These are phyloP conservation scores for Elgaria multicarinata DNA, from an alignment of 2,113 vertebrate species.

Conservation along the genomic window DNA sequence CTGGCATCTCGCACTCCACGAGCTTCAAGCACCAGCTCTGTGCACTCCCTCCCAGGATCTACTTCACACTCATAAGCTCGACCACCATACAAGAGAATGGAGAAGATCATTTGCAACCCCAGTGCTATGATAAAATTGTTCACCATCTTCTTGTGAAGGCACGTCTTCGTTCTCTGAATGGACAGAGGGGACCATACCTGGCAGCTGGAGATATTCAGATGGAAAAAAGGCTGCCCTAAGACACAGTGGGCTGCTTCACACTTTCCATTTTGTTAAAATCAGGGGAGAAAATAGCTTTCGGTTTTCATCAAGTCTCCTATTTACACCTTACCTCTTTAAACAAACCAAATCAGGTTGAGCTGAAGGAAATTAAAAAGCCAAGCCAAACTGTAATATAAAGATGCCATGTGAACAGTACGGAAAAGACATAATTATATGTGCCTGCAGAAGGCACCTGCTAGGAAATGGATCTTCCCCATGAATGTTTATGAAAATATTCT, in stretches of 20 bases:
- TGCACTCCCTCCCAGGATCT: constrained; percentile 67
- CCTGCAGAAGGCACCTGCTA: constrained; percentile 46
- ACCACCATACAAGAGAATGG: constrained; percentile 55
- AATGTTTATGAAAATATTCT: constrained; percentile 46
- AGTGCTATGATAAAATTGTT: neutral
- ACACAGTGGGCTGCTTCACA: constrained; percentile 54
- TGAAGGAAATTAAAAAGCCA: constrained; percentile 50
- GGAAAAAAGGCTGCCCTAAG: constrained; percentile 62
- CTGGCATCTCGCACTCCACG: constrained; percentile 54
- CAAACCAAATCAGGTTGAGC: constrained; percentile 50
- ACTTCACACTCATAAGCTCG: constrained; percentile 50
- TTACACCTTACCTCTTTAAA: constrained; percentile 72
- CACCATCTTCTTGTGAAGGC: constrained; percentile 44
- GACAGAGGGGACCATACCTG: constrained; percentile 55
- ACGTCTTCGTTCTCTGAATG: constrained; percentile 37
- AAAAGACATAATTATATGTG: constrained; percentile 32
- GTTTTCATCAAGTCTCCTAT: constrained; percentile 68
- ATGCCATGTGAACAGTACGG: neutral
- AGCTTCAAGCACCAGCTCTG: constrained; percentile 59
- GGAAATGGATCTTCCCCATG: constrained; percentile 27
- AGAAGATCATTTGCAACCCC: constrained; percentile 37
- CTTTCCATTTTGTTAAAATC: constrained; percentile 56
- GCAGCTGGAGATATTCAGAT: constrained; percentile 43
- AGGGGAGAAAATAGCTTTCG: constrained; percentile 66
- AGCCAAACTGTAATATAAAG: constrained; percentile 43